These are phyloP conservation scores for Caenorhabditis afra DNA, from an alignment of 2,888 invertebrate species.

Conservation along the genomic window DNA sequence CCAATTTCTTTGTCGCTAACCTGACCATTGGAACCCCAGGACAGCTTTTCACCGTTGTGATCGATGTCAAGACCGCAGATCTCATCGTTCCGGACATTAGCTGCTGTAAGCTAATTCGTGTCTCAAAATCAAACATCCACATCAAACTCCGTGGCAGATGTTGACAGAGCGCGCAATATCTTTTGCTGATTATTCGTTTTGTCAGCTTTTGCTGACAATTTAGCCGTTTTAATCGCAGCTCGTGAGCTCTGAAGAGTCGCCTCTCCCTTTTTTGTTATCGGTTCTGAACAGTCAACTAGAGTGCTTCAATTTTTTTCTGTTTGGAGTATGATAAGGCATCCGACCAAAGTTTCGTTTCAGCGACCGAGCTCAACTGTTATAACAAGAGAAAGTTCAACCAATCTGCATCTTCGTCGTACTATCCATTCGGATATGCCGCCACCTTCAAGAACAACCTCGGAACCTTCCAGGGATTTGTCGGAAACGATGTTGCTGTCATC, in stretches of 20 bases:
- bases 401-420: constrained; percentile 31
- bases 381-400: constrained; percentile 47
- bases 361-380: constrained; percentile 19
- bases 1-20: constrained; percentile 40
- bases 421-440: constrained; percentile 22
- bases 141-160: background rate
- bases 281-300: constrained; percentile 4
- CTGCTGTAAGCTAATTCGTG: constrained; percentile 38
- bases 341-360: constrained; percentile 18
- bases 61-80: constrained; percentile 49
- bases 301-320: constrained; percentile 13
- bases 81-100: constrained; percentile 38
- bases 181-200: constrained; percentile 14
- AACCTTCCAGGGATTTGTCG: constrained; percentile 39
- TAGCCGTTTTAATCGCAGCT: constrained; percentile 6
- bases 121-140: background rate
- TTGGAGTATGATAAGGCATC: background rate
- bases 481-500: constrained; percentile 40
- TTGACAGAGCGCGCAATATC: constrained; percentile 12
- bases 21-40: constrained; percentile 54
- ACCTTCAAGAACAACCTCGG: constrained; percentile 42
- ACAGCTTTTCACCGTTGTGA: constrained; percentile 54
- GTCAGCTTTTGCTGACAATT: constrained; percentile 55
- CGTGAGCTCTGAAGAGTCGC: background rate
- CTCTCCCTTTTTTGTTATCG: constrained; percentile 28